Base-by-base conservation (phyloP, 2,888 invertebrate species). In the Cepaea hortensis region DNA sequence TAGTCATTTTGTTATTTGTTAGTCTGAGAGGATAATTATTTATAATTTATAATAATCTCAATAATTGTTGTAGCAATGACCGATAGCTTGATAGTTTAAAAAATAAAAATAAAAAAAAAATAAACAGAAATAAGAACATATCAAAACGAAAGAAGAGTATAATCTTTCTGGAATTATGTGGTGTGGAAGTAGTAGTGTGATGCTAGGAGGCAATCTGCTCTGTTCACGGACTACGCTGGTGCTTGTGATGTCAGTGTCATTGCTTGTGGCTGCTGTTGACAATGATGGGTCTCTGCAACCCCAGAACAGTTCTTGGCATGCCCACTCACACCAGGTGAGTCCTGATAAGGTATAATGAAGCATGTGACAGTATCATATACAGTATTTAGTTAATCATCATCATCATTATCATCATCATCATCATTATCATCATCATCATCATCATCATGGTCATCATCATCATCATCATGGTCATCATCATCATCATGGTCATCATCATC, bases 301-400 rank as follows among this genome's bases (percentile, higher is more conserved):
- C 5, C 61, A 35, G 35, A 79, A 79, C 18, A 46, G 79, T 35
- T 77, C 55, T 77, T 79, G 79, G 79, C 79, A 79, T 79, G 61
- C 62, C 9, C 79, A 79, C 62, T 79, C 61, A 62, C 79, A 79
- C 62, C 79, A 79, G 62, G 79, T 79, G 62, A 79, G 46, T 23
- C 20, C 5, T 18, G 50, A 11, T 76, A 9, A 55, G 55, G 55
- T 11, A 35, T 35, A 35, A 35, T 35, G 35, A 35, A 35, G 35
- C 11, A 55, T 55, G 7, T 55, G 7, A 55, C 55, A 9, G 55
- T 55, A 55, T 55, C 11, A 6, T 11, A 55, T 55, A 11, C 55
- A 9, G 55, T 55, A 11, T 55, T 6, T 6, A 9, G 55, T 55
- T 55, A 11, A 11, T 55, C 55, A 55, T 55, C 55, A 55, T 55